Conservation (phyloP, 2,113 vertebrate species). For the Cyprinus carpio region DNA sequence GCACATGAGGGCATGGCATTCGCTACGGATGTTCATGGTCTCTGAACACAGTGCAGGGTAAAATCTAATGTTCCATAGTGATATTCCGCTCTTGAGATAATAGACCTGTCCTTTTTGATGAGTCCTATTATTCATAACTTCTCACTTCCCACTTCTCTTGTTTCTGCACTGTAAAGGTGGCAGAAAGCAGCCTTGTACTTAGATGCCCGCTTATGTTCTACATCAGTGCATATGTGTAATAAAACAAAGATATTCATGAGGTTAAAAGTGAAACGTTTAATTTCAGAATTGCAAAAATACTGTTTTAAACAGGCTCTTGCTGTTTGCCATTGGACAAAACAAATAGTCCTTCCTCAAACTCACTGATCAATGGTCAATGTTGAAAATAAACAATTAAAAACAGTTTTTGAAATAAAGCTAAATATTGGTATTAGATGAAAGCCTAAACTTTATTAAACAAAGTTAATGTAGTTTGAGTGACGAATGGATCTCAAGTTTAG, state of each 20-base stretch:
- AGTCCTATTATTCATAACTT: background rate
- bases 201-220: constrained; percentile 70
- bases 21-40: constrained; percentile 76
- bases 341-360: no score
- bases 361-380: no score
- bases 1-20: constrained; percentile 83
- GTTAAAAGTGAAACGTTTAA: background rate
- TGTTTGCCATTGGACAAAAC: no score
- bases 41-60: constrained; percentile 72
- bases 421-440: no score
- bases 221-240: constrained; percentile 50
- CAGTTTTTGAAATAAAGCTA: no score
- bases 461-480: no score
- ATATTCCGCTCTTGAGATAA: background rate
- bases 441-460: no score
- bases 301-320: background rate
- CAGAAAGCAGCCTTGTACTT: constrained; percentile 79
- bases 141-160: constrained; percentile 3
- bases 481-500: no score
- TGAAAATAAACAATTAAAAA: no score
- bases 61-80: background rate
- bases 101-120: background rate
- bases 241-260: background rate
- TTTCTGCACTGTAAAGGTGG: constrained; percentile 69
- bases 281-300: background rate